Evolutionary conservation across 2,888 invertebrate species (phyloP), one percentile per base, ranked within the genome.

Genomic region (Xylota sylvarum): DNA sequence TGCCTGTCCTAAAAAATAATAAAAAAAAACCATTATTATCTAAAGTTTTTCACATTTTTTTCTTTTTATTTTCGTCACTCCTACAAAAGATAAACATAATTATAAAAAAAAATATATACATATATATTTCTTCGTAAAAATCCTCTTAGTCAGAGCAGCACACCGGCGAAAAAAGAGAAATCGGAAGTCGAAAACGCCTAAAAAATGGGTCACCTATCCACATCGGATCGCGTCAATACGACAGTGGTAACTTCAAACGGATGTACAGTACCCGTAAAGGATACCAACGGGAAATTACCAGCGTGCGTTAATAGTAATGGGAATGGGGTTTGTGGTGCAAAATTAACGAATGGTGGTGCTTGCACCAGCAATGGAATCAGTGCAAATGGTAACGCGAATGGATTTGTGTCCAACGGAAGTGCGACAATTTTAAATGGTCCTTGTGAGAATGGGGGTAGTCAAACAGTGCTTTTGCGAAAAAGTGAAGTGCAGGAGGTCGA

Each of bases 131-230:
- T 50, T 58, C 46, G 6, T 30, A 32, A 23, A 73, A 69, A 78
- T 46, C 30, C 30, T 73, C 67, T 64, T 74, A 50, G 62, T 56
- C 64, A 76, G 56, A 37, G 37, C 37, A 62, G 10, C 73, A 5
- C 37, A 40, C 30, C n/a, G 35, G 14, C 37, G 10, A 9, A 9
- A 40, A 76, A 64, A 82, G 62, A 74, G 79, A 74, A 79, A 84
- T 79, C 84, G 73, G 76, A 76, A 56, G 37, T 19, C 27, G 6
- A 17, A 52, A 52, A 46, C 23, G 35, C 48, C 37, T 32, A 60
- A 52, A 88, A 87, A 88, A 92, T 92, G 92, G 92, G 92, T 89
- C 92, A 92, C 67, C 88, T 91, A 80, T 90, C 92, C 64, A 90
- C 90, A 52, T 89, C 91, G 82, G 92, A 91, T 88, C 90, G 91